Conservation (phyloP, 2,888 invertebrate species). For the Tiliacea aurago region DNA sequence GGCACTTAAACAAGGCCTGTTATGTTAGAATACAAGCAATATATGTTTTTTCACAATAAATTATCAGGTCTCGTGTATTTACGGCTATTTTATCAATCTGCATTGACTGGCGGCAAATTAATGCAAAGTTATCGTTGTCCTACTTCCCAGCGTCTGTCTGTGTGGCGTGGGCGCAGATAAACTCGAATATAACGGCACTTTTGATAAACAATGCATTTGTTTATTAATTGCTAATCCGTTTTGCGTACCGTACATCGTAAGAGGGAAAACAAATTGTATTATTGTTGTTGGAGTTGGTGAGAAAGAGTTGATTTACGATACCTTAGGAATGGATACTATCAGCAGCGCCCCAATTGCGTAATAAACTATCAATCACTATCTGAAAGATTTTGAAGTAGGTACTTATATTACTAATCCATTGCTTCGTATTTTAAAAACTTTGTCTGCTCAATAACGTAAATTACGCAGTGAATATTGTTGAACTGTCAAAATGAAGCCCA, state of each 20-base stretch:
- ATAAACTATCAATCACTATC: too few relatives aligned
- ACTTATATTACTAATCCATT: too few relatives aligned
- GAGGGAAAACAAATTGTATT: neutral
- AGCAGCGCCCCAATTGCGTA: too few relatives aligned
- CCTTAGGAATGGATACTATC: neutral
- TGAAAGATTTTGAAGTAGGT: too few relatives aligned
- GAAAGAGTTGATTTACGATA: neutral
- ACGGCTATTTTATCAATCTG: conserved; percentile 39
- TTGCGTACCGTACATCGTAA: conserved; percentile 7
- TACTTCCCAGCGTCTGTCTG: conserved; percentile 60
- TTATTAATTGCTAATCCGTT: conserved; percentile 51
- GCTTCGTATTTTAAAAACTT: too few relatives aligned
- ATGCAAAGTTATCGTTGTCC: conserved; percentile 61
- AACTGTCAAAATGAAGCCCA: too few relatives aligned
- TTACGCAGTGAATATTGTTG: too few relatives aligned
- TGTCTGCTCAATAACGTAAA: too few relatives aligned
- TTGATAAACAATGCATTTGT: conserved; percentile 51
- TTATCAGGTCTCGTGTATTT: conserved; percentile 13
- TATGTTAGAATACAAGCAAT: too few relatives aligned
- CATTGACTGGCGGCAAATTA: conserved; percentile 55
- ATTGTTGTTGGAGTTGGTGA: conserved; percentile 8
- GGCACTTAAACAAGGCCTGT: neutral
- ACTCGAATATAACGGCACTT: conserved; percentile 42
- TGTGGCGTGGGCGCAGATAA: conserved; percentile 61
- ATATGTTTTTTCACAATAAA: conserved; percentile 11